Evolutionary conservation across 2,888 invertebrate species (phyloP), one percentile per base, ranked within the genome.

Genomic region (Coenonympha arcania): DNA sequence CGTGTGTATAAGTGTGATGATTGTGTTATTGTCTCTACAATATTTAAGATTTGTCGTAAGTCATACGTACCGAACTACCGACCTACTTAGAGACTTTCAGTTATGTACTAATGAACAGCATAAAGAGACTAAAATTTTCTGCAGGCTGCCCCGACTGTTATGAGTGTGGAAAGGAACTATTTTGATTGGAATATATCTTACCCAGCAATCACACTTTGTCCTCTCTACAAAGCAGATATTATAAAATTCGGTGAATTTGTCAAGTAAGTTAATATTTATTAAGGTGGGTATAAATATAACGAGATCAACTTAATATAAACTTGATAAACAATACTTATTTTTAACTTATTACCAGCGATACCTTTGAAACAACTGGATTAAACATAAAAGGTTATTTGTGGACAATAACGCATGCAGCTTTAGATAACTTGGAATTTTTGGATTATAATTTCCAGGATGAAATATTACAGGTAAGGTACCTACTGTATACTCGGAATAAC

Each of bases 141-240:
- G 28, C 2, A 89, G 82, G 88, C 88, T 60, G 88, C 90, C 46
- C 92, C 92, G 6, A 89, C 89, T 48, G 91, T 92, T 11, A 90
- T 91, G 68, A 91, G 90, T 37, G 91, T 92, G 72, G 92, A 92
- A 70, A 88, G 90, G 63, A 90, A 92, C 68, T 89, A 90, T 62
- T 89, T 90, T 58, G 87, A 89, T 50, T 92, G 91, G 91, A 90
- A 90, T 56, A 88, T 92, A 0, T 89, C 90, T 0, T 91, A 90
- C 63, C 92, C 92, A 3, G 85, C 90, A 2, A 74, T 90, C 18
- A 90, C 92, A 0, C 79, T 93, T 53, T 93, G 93, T 63, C 90
- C 92, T 0, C 64, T 81, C 0, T 76, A 80, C 37, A 89, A 89
- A 71, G 68, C 89, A 30, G 87, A 91, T 59, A 74, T 87, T 15